These are phyloP conservation scores for Eremophila alpestris DNA, from an alignment of 2,797 vertebrate genomes.

Conservation along the genomic window DNA sequence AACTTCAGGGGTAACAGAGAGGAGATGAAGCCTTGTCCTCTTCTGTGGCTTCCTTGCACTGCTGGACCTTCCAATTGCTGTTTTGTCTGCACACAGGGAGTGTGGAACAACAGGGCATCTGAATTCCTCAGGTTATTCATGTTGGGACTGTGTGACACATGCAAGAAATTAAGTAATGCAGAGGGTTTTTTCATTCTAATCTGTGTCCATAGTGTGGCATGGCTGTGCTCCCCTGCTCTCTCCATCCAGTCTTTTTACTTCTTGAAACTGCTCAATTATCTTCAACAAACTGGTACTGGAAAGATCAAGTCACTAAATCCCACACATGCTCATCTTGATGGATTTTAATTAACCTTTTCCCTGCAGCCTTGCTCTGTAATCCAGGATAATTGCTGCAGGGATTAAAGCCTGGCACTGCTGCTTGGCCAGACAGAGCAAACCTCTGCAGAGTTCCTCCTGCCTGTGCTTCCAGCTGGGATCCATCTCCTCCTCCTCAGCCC, in stretches of 20 bases:
- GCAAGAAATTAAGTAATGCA: not conserved
- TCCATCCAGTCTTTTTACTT: not conserved
- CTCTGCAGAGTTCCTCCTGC: not conserved
- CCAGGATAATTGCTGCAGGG: constrained; percentile 33
- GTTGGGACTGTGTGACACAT: fast-evolving
- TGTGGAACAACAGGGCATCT: fast-evolving
- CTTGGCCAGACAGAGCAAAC: not conserved
- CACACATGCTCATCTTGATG: not conserved
- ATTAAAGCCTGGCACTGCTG: constrained; percentile 7
- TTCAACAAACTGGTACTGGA: not conserved
- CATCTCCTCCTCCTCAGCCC: constrained; percentile 34
- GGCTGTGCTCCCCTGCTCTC: fast-evolving
- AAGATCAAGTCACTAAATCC: constrained; percentile 38
- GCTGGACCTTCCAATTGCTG: not conserved
- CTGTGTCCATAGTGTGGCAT: not conserved
- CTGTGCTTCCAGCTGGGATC: constrained; percentile 54
- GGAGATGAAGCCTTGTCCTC: fast-evolving
- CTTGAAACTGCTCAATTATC: not conserved
- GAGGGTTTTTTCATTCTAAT: not conserved
- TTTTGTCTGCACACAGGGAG: not conserved
- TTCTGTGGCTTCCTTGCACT: fast-evolving
- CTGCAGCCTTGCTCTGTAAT: constrained; percentile 17
- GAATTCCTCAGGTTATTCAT: fast-evolving
- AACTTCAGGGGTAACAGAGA: not conserved
- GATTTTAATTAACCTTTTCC: constrained; percentile 49